Conservation (phyloP, 2,797 vertebrate species). For the Premnoplex brunnescens region DNA sequence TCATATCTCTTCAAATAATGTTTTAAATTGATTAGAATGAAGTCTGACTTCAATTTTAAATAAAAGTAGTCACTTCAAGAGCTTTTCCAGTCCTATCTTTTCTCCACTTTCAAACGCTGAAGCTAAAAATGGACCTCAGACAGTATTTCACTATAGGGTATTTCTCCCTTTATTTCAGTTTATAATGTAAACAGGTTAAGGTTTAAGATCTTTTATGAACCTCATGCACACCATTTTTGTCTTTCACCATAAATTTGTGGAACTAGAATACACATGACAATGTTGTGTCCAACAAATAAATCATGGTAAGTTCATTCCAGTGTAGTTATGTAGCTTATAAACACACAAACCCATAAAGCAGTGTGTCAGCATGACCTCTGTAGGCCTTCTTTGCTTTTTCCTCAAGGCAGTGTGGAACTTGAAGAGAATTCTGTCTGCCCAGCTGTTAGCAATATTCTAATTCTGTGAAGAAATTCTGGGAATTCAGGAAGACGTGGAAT, state of each 20-base stretch:
- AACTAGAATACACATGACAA: not conserved
- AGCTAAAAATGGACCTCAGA: not conserved
- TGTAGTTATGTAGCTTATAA: not conserved
- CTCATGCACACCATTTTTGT: not conserved
- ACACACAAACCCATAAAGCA: not conserved
- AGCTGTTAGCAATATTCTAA: not conserved
- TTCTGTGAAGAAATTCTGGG: not conserved
- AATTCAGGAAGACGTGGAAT: slow-evolving; percentile 42
- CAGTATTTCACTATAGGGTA: not conserved
- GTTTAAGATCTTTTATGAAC: not conserved
- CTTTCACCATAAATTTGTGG: not conserved
- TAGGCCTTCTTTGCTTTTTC: not conserved
- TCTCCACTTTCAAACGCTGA: not conserved
- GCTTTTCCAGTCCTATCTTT: not conserved
- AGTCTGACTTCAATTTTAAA: not conserved
- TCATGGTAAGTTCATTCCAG: not conserved
- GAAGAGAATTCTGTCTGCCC: not conserved
- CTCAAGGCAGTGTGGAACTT: not conserved
- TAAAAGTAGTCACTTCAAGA: not conserved
- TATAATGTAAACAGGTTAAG: not conserved
- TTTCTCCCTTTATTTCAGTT: not conserved
- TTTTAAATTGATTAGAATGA: not conserved
- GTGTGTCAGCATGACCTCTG: not conserved
- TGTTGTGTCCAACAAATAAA: not conserved
- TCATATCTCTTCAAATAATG: not conserved